Conservation (phyloP, 2,888 invertebrate species). For the Troilus luridus region DNA sequence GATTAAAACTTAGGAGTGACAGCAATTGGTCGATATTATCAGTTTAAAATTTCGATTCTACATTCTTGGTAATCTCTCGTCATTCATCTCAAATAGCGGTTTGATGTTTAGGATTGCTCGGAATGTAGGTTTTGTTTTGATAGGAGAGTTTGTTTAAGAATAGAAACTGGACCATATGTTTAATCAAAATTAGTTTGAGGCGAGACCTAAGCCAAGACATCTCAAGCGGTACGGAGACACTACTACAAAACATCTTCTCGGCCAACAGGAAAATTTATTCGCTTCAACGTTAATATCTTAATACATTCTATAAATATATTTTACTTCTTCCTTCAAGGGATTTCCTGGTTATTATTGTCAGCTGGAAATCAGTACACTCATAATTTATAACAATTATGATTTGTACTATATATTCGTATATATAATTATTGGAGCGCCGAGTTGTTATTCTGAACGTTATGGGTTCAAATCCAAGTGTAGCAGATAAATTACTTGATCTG, state of each 20-base stretch:
- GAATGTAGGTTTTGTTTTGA: constrained; percentile 21
- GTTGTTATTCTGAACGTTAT: too few relatives aligned
- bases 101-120: background rate
- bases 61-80: too few relatives aligned
- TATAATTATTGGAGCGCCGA: too few relatives aligned
- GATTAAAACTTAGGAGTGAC: too few relatives aligned
- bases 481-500: too few relatives aligned
- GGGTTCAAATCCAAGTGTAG: too few relatives aligned
- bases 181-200: background rate
- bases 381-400: too few relatives aligned
- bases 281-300: background rate
- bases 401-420: too few relatives aligned
- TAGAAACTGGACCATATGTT: constrained; percentile 23
- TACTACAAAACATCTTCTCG: background rate
- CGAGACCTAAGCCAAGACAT: background rate
- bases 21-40: too few relatives aligned
- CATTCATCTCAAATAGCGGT: background rate
- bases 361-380: background rate
- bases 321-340: background rate
- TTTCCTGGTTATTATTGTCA: background rate
- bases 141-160: background rate
- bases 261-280: background rate
- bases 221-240: background rate
- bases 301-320: background rate
- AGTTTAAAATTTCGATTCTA: too few relatives aligned